phyloP scores from a whole-genome alignment of 2,888 invertebrate genomes.

The Zeuzera pyrina region DNA sequence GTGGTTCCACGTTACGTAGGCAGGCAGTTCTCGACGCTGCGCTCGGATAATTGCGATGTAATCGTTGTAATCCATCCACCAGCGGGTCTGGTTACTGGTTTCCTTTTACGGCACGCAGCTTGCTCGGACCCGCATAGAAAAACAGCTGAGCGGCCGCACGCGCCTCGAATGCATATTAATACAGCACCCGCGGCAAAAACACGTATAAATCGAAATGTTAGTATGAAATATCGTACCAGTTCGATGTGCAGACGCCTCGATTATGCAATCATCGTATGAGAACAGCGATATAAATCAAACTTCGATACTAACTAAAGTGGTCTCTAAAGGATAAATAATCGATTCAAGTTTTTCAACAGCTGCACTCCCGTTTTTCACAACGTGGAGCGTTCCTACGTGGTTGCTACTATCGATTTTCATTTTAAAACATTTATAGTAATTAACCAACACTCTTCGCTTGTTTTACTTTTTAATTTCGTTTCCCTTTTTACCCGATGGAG shows the following conservation, averaged over 20 bases:
- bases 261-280: constrained; percentile 43
- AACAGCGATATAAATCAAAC: constrained; percentile 37
- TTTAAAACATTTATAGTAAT: no score
- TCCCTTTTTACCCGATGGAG: no score
- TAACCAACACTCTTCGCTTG: no score
- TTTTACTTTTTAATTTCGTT: no score
- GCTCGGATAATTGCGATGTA: constrained; percentile 66
- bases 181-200: constrained; percentile 53
- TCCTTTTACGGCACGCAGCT: constrained; percentile 68
- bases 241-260: constrained; percentile 48
- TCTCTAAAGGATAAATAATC: constrained; percentile 31
- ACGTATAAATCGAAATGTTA: constrained; percentile 52
- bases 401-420: no score
- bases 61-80: constrained; percentile 68
- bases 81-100: constrained; percentile 35
- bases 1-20: constrained; percentile 53
- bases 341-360: constrained; percentile 34
- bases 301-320: constrained; percentile 14
- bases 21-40: constrained; percentile 28
- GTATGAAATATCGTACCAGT: constrained; percentile 52
- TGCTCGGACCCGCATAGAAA: constrained; percentile 70
- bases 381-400: no score
- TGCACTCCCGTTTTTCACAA: no score
- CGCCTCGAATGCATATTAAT: constrained; percentile 65
- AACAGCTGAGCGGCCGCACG: constrained; percentile 69